Percentiles rank a stretch among this genome's conserved stretches.
phyloP scores from a whole-genome alignment of 2,888 invertebrate genomes.

The Brachypterus glaber region DNA sequence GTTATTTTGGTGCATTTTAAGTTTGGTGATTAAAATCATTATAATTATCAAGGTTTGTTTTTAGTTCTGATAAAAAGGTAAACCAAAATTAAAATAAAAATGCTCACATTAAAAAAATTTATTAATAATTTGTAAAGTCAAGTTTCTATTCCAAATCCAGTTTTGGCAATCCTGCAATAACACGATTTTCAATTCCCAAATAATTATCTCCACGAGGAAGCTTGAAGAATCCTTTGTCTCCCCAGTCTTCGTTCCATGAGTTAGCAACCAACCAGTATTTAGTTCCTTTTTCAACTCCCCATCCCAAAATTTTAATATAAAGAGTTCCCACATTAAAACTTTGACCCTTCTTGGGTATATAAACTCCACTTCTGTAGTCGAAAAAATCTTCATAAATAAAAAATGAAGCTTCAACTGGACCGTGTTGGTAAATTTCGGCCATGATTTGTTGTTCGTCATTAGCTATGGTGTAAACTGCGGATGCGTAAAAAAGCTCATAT shows the following conservation, averaged over 20 bases:
- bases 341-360: conserved; percentile 62
- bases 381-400: conserved; percentile 74
- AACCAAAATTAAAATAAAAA: no score
- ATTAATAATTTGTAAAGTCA: no score
- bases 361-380: conserved; percentile 68
- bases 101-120: no score
- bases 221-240: conserved; percentile 79
- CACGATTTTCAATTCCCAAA: conserved; percentile 63
- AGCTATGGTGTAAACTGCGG: conserved; percentile 46
- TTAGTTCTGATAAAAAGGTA: no score
- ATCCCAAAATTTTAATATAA: conserved; percentile 81
- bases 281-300: conserved; percentile 64
- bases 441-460: conserved; percentile 56
- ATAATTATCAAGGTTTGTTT: no score
- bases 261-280: conserved; percentile 88
- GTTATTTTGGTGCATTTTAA: no score
- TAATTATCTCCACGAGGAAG: conserved; percentile 72
- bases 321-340: conserved; percentile 67
- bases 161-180: conserved; percentile 58
- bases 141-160: no score
- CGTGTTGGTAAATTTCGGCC: conserved; percentile 67
- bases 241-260: conserved; percentile 93
- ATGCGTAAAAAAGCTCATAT: conserved; percentile 63
- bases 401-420: conserved; percentile 78
- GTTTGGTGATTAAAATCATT: no score